These are phyloP conservation scores for Apoda limacodes DNA, from an alignment of 2,888 invertebrate genomes.

Conservation along the genomic window DNA sequence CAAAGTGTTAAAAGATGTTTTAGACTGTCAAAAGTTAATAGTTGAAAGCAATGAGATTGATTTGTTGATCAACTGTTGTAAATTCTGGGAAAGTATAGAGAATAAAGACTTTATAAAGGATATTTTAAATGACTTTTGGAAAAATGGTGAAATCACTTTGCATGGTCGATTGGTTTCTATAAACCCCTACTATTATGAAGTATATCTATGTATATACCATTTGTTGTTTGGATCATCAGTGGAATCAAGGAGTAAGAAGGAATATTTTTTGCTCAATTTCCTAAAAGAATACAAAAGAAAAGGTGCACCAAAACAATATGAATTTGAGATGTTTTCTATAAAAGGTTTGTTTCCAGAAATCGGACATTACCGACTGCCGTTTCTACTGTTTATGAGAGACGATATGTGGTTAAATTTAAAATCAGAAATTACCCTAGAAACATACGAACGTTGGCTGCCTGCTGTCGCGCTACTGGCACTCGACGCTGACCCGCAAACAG, in stretches of 20 bases:
- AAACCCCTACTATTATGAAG: slow-evolving; percentile 62
- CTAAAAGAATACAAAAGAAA: slow-evolving; percentile 53
- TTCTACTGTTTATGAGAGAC: slow-evolving; percentile 57
- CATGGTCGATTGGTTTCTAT: slow-evolving; percentile 52
- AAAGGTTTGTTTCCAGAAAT: slow-evolving; percentile 65
- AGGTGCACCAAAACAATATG: slow-evolving; percentile 57
- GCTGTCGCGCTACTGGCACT: slow-evolving; percentile 48
- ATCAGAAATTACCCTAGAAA: slow-evolving; percentile 61
- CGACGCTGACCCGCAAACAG: slow-evolving; percentile 52
- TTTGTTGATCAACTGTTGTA: slow-evolving; percentile 37
- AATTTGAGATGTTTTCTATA: slow-evolving; percentile 58
- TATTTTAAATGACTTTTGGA: slow-evolving; percentile 57
- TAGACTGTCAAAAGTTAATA: slow-evolving; percentile 35
- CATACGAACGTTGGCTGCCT: slow-evolving; percentile 60
- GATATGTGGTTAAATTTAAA: slow-evolving; percentile 66
- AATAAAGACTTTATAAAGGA: slow-evolving; percentile 49
- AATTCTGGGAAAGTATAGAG: slow-evolving; percentile 53
- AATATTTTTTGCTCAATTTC: slow-evolving; percentile 54
- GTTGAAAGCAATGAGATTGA: slow-evolving; percentile 38
- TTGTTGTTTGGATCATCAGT: slow-evolving; percentile 37
- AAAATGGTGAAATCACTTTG: slow-evolving; percentile 56
- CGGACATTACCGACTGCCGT: slow-evolving; percentile 58
- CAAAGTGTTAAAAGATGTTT: slow-evolving; percentile 37
- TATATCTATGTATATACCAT: slow-evolving; percentile 51
- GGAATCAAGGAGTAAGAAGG: slow-evolving; percentile 41